Base-by-base conservation (phyloP, 2,113 vertebrate species). In the Jacana jacana region DNA sequence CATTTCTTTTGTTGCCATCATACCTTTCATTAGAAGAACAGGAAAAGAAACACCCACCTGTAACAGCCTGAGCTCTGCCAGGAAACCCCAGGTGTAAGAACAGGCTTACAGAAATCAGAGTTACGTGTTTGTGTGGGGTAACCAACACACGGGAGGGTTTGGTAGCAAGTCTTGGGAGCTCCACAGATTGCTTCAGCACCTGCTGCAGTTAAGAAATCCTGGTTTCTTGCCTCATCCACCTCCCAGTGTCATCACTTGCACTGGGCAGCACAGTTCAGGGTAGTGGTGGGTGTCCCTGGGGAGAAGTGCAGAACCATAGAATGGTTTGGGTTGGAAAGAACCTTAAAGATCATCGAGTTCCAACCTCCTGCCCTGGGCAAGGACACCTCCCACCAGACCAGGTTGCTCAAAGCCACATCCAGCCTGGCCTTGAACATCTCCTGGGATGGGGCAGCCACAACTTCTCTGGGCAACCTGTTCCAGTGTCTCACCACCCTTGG, bases 11-110 rank as follows among this genome's bases (percentile, higher is more conserved):
- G 19, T 49, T 64, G 63, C 23, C 28, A 12, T 46, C 40, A 4
- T 24, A 16, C 9, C 13, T 73, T 78, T 37, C 10, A 13, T 55
- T 51, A 64, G 81, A 66, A 35, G 15, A 65, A 33, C 6, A 24
- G 60, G 33, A 69, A 61, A 57, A 77, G 79, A 40, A 71, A 40
- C 16, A 9, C n/a, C 19, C 4, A 2, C 31, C 20, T 52, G 18
- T 37, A n/a, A 17, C 40, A 42, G 28, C 20, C 35, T 42, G 63
- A 95, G 49, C 64, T 55, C 35, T 52, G 33, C 33, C 40, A 13
- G 19, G 44, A 35, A 64, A 89, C 12, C 27, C 13, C 0, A 0
- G 1, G 1, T 66, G 5, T 22, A 52, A 63, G 76, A 25, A 28
- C 51, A 73, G 71, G 70, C 52, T 71, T 28, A 15, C 27, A 57